phyloP scores from a whole-genome alignment of 2,797 vertebrate genomes.

The Melanotaenia pygmaea region DNA sequence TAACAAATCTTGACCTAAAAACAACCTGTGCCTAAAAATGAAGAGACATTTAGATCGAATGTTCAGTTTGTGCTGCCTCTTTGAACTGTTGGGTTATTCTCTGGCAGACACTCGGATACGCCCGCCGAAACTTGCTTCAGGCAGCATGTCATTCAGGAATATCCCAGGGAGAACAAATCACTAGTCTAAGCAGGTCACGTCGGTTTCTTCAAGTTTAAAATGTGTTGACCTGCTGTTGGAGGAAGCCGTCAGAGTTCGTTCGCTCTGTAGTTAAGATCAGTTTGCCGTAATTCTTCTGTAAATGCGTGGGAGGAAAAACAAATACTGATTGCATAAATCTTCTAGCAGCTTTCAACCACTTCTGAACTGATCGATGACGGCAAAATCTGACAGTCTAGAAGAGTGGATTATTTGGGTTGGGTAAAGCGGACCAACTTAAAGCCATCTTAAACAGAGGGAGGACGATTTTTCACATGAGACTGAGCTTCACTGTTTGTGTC shows the following conservation, averaged over 20 bases:
- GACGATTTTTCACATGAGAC: background rate
- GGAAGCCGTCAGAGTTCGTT: constrained; percentile 23
- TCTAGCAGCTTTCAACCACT: constrained; percentile 29
- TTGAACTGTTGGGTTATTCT: constrained; percentile 35
- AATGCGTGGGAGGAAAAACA: background rate
- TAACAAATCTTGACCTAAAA: constrained; percentile 26
- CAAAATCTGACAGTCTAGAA: background rate
- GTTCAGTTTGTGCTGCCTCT: constrained; percentile 48
- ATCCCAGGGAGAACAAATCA: background rate
- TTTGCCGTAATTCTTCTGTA: constrained; percentile 17
- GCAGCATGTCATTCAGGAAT: background rate
- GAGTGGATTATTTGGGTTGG: constrained; percentile 5
- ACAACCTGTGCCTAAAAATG: constrained; percentile 47
- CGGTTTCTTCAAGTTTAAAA: background rate
- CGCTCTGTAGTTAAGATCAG: constrained; percentile 40
- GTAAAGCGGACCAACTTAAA: background rate
- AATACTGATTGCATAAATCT: constrained; percentile 35
- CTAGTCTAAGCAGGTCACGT: background rate
- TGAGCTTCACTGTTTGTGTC: constrained; percentile 32
- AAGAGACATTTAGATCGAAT: constrained; percentile 15
- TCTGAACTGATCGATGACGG: background rate
- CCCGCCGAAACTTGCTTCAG: background rate
- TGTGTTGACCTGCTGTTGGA: background rate
- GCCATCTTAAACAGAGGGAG: background rate
- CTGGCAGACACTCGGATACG: constrained; percentile 8